These are phyloP conservation scores for Scolopax bukidnonensis DNA, from an alignment of 2,797 vertebrate genomes.

Conservation along the genomic window DNA sequence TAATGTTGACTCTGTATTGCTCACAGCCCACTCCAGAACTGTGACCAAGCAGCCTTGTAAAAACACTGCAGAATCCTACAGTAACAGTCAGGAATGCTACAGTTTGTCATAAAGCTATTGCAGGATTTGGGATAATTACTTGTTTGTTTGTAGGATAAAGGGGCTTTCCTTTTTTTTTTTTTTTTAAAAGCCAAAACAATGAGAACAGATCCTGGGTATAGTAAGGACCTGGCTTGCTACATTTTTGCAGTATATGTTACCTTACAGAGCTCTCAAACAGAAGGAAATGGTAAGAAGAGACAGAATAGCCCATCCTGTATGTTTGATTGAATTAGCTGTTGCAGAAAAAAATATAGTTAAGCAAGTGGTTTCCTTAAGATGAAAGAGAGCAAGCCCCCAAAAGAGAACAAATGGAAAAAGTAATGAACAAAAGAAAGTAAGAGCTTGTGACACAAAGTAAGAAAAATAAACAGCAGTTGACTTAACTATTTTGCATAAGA, in stretches of 20 bases:
- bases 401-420: constrained; percentile 59
- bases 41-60: constrained; percentile 17
- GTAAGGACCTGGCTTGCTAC: neutral
- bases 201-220: neutral
- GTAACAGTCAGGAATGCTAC: neutral
- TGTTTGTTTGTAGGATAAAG: constrained; percentile 32
- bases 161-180: neutral
- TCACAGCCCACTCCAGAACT: neutral
- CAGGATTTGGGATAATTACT: constrained; percentile 45
- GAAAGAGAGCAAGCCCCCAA: neutral
- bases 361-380: constrained; percentile 52
- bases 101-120: constrained; percentile 23
- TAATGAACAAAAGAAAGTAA: constrained; percentile 69
- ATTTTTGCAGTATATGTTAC: neutral
- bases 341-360: constrained; percentile 42
- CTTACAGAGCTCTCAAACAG: constrained; percentile 4
- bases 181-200: neutral
- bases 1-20: constrained; percentile 37
- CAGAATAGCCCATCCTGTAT: neutral
- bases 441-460: constrained; percentile 75
- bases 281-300: neutral
- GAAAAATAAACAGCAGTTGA: constrained; percentile 78
- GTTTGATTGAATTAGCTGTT: constrained; percentile 35
- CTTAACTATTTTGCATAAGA: constrained; percentile 81
- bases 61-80: neutral